Base-by-base conservation (phyloP, 2,797 vertebrate genomes). In the Protosalanx chinensis region DNA sequence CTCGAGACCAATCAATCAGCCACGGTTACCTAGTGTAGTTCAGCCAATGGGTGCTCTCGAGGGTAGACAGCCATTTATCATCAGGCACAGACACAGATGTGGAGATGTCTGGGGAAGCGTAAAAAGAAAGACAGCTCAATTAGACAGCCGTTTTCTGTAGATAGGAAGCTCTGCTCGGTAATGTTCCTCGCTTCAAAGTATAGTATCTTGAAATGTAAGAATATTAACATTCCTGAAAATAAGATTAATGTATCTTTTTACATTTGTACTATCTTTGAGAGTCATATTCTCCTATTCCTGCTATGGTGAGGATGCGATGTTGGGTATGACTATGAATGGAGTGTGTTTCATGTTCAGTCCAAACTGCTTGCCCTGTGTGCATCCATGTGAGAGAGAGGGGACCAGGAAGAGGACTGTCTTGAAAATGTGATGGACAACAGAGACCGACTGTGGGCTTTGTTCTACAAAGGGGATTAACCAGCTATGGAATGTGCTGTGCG, bases 31-130 rank as follows among this genome's bases (percentile, higher is more conserved):
- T 94, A 58, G 91, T 90, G 0, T 96, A 93, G 64, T 98, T 95
- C 49, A 98, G 81, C 97, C 97, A 98, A 67, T 79, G 94, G 0
- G 95, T 97, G 60, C 89, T 92, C 80, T 98, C 96, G 88, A 98
- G 87, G 1, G 93, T 93, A 0, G 96, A 98, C 12, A 98, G 90
- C 97, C 97, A 98, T 78, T 96, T 98, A 73, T 98, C 96, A 69
- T 98, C 96, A 0, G 91, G 88, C 5, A 93, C 89, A 0, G 91
- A 88, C 70, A 90, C 88, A 0, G 94, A 91, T 10, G 93, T 89
- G 57, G 93, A 93, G 73, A 93, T 90, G 76, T 94, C 93, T 94
- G 76, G 15, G 67, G 73, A 46, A 46, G 66, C 13, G 56, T 37
- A 74, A 35, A 67, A 60, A 80, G 1, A 68, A 59, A 64, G 41